A percentile compares a stretch with the other conserved stretches of the same genome.
Conservation (phyloP, 2,113 vertebrate genomes). For the Tretioscincus oriximinensis region DNA sequence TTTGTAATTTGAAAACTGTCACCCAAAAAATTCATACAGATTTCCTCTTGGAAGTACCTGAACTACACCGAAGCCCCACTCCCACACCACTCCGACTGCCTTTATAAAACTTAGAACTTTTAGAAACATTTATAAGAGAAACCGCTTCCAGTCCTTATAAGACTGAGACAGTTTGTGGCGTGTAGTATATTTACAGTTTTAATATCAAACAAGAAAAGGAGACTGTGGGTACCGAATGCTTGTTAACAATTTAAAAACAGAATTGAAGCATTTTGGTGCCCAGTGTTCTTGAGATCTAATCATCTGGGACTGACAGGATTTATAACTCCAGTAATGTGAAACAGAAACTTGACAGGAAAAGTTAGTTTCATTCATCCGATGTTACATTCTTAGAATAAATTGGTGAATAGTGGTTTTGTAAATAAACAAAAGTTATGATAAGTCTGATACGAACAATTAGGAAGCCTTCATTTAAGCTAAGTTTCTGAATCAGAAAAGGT, state of each 20-base stretch:
- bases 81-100: no score
- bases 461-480: not conserved
- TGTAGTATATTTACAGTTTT: not conserved
- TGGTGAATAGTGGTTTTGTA: not conserved
- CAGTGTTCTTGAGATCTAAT: not conserved
- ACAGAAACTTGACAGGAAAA: not conserved
- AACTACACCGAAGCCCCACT: not conserved
- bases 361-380: not conserved
- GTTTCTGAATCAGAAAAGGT: not conserved
- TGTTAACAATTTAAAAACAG: not conserved
- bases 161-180: not conserved
- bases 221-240: not conserved
- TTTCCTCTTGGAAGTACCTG: not conserved
- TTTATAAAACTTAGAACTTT: not conserved
- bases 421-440: not conserved
- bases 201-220: not conserved
- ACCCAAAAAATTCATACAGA: not conserved
- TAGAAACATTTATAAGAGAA: not conserved
- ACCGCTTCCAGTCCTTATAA: not conserved
- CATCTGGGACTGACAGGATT: not conserved
- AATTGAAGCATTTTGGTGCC: not conserved
- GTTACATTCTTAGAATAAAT: not conserved
- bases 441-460: not conserved
- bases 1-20: not conserved
- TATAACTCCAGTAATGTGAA: conserved; percentile 1